Evolutionary conservation across 2,888 invertebrate species (phyloP), one percentile per base, ranked within the genome.

Genomic region (Helleia helle): DNA sequence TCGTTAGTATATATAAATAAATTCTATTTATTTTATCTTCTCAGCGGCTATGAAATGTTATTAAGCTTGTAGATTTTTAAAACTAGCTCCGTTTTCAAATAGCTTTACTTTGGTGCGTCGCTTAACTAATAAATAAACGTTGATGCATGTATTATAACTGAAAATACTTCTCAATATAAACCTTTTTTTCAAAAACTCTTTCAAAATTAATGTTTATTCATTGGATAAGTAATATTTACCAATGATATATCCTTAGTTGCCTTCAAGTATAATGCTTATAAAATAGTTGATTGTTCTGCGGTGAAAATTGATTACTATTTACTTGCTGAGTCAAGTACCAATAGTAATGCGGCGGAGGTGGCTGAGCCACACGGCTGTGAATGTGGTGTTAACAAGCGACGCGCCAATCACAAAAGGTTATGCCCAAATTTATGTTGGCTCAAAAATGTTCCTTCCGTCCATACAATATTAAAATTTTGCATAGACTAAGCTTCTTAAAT

Each of bases 361-460:
- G n/a, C n/a, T 22, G 29, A 22, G 25, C 15, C 24, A 25, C 24
- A 40, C 25, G 40, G 40, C 40, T 40, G 40, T 40, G 40, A 31
- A 26, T 25, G 14, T 31, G 30, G 24, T 30, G 25, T 41, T 27
- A 34, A 38, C 48, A 52, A 46, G 55, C 66, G 69, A 66, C 62
- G 67, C 67, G 59, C 62, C 62, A 57, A 56, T 55, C 43, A 42
- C 40, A 52, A 47, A 31, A n/a, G n/a, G n/a, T 31, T 25, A 26
- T 43, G 50, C 55, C 55, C 49, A 46, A 55, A 55, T 55, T 65
- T 58, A 59, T 48, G 52, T 75, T 68, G 62, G 77, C 77, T 80
- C 79, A 80, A 75, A 54, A 51, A 60, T 53, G 66, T 71, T 68
- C 77, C 80, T 81, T 84, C 83, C 83, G 83, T 84, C 83, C 83